Evolutionary conservation across 2,888 invertebrate genomes (phyloP).

Genomic region (Drosophila borborema): DNA sequence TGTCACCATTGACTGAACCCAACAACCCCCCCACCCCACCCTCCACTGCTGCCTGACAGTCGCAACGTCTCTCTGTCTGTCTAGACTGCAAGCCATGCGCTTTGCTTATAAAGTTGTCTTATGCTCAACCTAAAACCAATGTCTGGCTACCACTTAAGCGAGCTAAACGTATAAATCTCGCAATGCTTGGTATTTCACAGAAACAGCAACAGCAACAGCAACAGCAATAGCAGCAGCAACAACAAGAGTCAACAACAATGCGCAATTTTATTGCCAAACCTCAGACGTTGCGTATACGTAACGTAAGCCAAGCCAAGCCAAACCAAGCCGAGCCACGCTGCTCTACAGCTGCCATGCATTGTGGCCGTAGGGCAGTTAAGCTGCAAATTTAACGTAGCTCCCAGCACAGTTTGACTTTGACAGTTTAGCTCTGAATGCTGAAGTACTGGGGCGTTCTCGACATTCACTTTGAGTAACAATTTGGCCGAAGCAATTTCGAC

Average conservation of each 20-base stretch:
- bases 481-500: conserved; percentile 52
- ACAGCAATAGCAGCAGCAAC: conserved; percentile 59
- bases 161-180: conserved; percentile 77
- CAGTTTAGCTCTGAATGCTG: conserved; percentile 34
- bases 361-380: conserved; percentile 46
- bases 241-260: conserved; percentile 62
- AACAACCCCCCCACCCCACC: too few relatives aligned
- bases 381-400: conserved; percentile 24
- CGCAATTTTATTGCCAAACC: conserved; percentile 76
- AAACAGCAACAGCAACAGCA: conserved; percentile 45
- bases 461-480: conserved; percentile 61
- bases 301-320: conserved; percentile 46
- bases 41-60: too few relatives aligned
- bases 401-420: conserved; percentile 45
- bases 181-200: conserved; percentile 69
- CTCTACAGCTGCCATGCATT: conserved; percentile 63
- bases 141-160: conserved; percentile 77
- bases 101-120: conserved; percentile 73
- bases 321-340: conserved; percentile 6
- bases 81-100: conserved; percentile 62
- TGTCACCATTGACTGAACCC: conserved; percentile 54
- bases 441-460: conserved; percentile 24
- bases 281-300: conserved; percentile 77
- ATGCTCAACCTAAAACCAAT: conserved; percentile 68
- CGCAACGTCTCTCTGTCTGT: conserved; percentile 24